These are phyloP conservation scores for Lasioglossum vierecki DNA, from an alignment of 2,888 invertebrate genomes.

Conservation along the genomic window DNA sequence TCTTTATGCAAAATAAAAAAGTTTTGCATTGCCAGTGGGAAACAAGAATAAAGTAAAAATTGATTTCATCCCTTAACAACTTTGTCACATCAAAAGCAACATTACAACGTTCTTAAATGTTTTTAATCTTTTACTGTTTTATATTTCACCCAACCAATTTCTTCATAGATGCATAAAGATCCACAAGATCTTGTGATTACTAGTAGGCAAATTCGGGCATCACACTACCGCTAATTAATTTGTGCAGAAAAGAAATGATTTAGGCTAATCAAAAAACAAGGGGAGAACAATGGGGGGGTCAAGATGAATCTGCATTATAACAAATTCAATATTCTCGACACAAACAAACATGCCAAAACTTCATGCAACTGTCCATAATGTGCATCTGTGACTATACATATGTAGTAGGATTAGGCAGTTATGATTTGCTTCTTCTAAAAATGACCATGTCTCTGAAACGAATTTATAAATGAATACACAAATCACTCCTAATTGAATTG, in stretches of 20 bases:
- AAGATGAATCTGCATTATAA: conserved; percentile 39
- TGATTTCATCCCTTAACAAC: too few relatives aligned
- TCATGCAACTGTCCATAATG: conserved; percentile 63
- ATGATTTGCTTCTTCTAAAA: conserved; percentile 46
- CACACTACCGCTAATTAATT: background rate
- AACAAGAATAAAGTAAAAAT: too few relatives aligned
- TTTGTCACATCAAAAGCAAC: too few relatives aligned
- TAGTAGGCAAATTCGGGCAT: background rate
- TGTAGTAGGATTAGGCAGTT: conserved; percentile 42
- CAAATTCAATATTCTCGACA: conserved; percentile 47
- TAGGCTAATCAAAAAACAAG: background rate
- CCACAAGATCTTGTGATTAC: too few relatives aligned
- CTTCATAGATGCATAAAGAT: too few relatives aligned
- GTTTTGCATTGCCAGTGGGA: too few relatives aligned
- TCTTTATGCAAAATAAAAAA: too few relatives aligned
- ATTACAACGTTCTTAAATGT: too few relatives aligned
- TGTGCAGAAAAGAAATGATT: conserved; percentile 3
- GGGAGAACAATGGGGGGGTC: conserved; percentile 11
- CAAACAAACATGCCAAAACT: conserved; percentile 58
- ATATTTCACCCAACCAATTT: too few relatives aligned
- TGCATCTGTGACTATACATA: conserved; percentile 42
- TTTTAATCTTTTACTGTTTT: too few relatives aligned
- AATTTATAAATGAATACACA: conserved; percentile 58
- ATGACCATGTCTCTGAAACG: conserved; percentile 66
- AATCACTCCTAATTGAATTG: conserved; percentile 48